Base-by-base conservation (phyloP, 2,113 vertebrate genomes). In the Phrynosoma platyrhinos region DNA sequence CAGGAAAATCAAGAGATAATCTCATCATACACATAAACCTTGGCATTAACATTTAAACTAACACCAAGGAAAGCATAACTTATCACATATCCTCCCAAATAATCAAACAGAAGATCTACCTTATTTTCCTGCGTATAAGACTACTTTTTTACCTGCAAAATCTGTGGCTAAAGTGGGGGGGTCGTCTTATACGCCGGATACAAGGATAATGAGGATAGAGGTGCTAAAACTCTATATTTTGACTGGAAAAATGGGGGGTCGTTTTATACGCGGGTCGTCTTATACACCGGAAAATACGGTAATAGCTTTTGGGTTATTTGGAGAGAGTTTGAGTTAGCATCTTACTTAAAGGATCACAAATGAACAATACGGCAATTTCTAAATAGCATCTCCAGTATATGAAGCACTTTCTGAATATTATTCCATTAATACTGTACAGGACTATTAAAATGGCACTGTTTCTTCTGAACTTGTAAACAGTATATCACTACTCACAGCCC, bases 1-100 rank as follows among this genome's bases (percentile, higher is more conserved):
- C 72, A 27, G 10, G 27, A 76, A 36, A 86, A 71, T 72, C 79
- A 77, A 62, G 27, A 82, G 20, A 79, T 23, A 88, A 83, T 9
- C 1, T 82, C 30, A 79, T 79, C 30, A 69, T 86, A 79, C n/a
- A 78, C 58, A 42, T 14, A 14, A 14, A 78, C 20, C 30, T 86
- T n/a, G 13, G 14, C n/a, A 18, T 25, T 25, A 71, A 14, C 68
- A 53, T 5, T 74, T 84, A 72, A 58, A 8, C 25, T 80, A 30
- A 87, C 16, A 69, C 47, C 52, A 58, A 20, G 7, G 6, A 20
- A 72, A 42, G 27, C 9, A 53, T 69, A 32, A 68, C 40, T 42
- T 82, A 27, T 52, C 40, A 78, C 14, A 58, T 3, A 53, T 53
- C 64, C 74, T 9, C 47, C n/a, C 4, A 79, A 30, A 27, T 7